phyloP scores from a whole-genome alignment of 2,888 invertebrate genomes.

The Papilio demoleus region DNA sequence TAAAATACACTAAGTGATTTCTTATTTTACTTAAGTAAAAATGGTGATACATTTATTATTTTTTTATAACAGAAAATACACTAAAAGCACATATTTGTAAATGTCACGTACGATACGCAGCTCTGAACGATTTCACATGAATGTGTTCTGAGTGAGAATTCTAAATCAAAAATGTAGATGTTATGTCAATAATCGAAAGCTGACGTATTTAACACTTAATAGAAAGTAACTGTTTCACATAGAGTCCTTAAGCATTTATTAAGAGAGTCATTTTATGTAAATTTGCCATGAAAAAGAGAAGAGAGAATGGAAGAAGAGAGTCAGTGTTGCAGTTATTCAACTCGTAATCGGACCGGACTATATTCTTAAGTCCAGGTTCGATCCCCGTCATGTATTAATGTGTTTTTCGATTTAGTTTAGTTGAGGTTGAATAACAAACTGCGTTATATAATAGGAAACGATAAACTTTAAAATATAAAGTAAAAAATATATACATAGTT shows the following conservation, averaged over 20 bases:
- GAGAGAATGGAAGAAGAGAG: no score
- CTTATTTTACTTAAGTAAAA: slow-evolving; percentile 9
- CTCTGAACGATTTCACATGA: slow-evolving; percentile 3
- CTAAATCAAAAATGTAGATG: background rate
- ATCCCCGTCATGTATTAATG: no score
- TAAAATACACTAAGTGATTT: background rate
- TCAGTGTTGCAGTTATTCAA: no score
- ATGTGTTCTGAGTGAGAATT: background rate
- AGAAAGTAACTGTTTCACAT: background rate
- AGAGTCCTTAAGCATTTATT: background rate
- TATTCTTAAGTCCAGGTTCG: no score
- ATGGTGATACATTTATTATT: slow-evolving; percentile 12
- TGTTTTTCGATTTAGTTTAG: no score
- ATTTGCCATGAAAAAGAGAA: background rate
- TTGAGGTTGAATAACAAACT: no score
- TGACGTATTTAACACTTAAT: no score
- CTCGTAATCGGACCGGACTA: no score
- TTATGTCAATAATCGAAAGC: background rate
- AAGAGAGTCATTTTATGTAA: background rate
- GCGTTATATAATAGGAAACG: no score
- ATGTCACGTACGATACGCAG: slow-evolving; percentile 12
- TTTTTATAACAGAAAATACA: slow-evolving; percentile 19
- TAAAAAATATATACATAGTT: background rate
- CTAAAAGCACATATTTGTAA: slow-evolving; percentile 6
- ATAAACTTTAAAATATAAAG: no score